Evolutionary conservation across 2,888 invertebrate species (phyloP), one percentile per base, ranked within the genome.

Genomic region (Gisinianus flammeolus): DNA sequence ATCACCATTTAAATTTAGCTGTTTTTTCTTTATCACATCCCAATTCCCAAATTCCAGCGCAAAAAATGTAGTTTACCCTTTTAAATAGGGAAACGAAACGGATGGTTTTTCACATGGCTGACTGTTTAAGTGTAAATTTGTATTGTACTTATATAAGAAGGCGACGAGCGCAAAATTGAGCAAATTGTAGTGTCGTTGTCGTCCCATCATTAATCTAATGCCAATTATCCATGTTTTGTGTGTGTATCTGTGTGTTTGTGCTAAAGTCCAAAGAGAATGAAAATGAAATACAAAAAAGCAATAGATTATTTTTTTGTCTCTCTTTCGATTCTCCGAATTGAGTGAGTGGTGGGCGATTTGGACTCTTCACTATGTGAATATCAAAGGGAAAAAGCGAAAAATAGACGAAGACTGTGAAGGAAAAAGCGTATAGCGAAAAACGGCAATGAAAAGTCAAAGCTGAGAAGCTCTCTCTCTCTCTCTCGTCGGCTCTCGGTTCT

Each of bases 141-240:
- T 35, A 8, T 35, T 35, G 35, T 8, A 35, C 19, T 2, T 58
- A 8, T n/a, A 44, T 10, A 58, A n/a, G 12, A 4, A 35, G 62
- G 62, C 66, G n/a, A 22, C 1, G 44, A 69, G 44, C 26, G 24
- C 62, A 68, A 76, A 79, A 72, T 76, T 79, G 72, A 71, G 76
- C 79, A 79, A 79, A 79, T 79, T 76, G 64, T 56, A 68, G 44
- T 73, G 69, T 78, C 67, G 30, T 31, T 73, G 69, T 78, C 67
- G 30, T 31, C 67, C 22, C 24, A 58, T 70, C 76, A 79, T 79
- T 76, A 79, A 79, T 79, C 79, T 76, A 72, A 44, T 72, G 33
- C 71, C 79, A 79, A 79, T 78, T 78, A 78, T 72, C 19, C 74
- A n/a, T n/a, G n/a, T n/a, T n/a, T n/a, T n/a, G n/a, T 22, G 22